Base-by-base conservation (phyloP, 53 echinoderm and acorn worm genomes). In the Arbacia lixula region DNA sequence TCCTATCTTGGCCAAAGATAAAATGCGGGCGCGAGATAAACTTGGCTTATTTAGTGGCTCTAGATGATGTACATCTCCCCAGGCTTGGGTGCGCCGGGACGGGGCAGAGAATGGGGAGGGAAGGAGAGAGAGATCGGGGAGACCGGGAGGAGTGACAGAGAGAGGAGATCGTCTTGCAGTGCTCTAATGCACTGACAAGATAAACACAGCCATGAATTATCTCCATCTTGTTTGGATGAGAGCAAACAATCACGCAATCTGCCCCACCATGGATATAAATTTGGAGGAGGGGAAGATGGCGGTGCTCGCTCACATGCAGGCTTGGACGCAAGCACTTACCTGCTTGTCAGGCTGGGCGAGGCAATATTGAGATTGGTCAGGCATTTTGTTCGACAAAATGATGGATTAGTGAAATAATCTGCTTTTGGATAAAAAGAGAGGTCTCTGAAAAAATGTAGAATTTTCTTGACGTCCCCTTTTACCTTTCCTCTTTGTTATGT, bases 181-280 rank as follows among this genome's bases (percentile, higher is more conserved):
- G 60, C 61, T 31, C 79, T 78, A 78, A 78, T 60, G 79, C 79
- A 60, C 38, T 53, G 79, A 40, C 79, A 60, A 78, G 79, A 78
- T 78, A 78, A 78, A 78, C 79, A 78, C 79, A 60, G 57, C 39
- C 28, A 39, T 60, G 79, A 57, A 60, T 78, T 78, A 78, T 60
- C 79, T 60, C 79, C 79, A 31, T 36, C 60, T 78, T 78, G 79
- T 78, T 78, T 78, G 79, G 27, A 78, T 38, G 79, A 57, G 60
- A 29, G 39, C 79, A 60, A 78, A 78, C 60, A 78, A 52, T 36
- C 75, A 32, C 33, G 31, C 75, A n/a, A 33, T 53, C 16, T 20
- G 52, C 3, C 11, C 41, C 71, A 71, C 41, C 25, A 27, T 71
- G 43, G 29, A 17, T 24, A 40, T 29, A 39, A 27, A 22, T 29